These are phyloP conservation scores for Cathartes aura DNA, from an alignment of 2,113 vertebrate species.

Conservation along the genomic window DNA sequence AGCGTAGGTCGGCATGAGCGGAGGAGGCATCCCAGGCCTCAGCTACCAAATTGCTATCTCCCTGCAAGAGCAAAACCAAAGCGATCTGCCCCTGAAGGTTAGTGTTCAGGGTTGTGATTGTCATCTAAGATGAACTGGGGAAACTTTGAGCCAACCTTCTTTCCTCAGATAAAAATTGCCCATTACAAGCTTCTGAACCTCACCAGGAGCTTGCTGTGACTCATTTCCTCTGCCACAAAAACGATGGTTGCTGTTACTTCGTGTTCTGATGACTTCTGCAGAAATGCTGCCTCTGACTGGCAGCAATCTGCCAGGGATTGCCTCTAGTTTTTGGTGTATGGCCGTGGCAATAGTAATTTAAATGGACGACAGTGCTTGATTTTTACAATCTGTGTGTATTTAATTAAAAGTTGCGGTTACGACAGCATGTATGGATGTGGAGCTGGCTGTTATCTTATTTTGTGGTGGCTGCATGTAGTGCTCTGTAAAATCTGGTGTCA, in stretches of 20 bases:
- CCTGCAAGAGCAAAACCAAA: neutral
- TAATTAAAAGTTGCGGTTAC: neutral
- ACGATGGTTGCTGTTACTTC: neutral
- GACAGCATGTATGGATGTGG: neutral
- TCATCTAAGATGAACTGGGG: neutral
- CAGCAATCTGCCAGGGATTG: neutral
- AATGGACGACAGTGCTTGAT: neutral
- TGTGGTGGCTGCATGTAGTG: neutral
- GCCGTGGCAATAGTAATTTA: neutral
- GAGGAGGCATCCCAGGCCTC: neutral
- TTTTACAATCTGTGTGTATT: neutral
- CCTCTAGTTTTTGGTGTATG: neutral
- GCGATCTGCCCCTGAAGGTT: fast-evolving
- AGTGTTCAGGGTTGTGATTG: neutral
- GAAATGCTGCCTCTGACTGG: neutral
- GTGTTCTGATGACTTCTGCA: neutral
- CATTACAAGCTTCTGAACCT: neutral
- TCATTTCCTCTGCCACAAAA: constrained; percentile 36
- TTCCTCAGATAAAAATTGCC: neutral
- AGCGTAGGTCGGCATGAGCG: fast-evolving
- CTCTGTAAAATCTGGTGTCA: neutral
- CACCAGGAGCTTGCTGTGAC: neutral
- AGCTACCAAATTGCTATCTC: neutral
- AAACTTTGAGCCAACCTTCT: neutral
- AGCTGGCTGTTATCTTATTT: neutral